Evolutionary conservation across 2,888 invertebrate species (phyloP).

Genomic region (Drosophila atroscutellata): DNA sequence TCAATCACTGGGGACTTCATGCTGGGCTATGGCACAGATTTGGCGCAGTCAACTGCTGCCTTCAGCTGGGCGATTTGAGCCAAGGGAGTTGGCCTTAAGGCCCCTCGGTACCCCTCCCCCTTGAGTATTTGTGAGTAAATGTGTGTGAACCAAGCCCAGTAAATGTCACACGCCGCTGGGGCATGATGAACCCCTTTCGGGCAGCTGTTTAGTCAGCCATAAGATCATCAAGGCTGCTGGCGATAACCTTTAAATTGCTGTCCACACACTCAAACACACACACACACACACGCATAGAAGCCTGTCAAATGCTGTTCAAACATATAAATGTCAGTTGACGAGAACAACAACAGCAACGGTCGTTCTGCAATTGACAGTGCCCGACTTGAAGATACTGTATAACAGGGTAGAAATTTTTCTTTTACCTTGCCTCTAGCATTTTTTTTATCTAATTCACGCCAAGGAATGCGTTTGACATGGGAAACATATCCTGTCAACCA

Average conservation of each 20-base stretch:
- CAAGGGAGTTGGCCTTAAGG: constrained; percentile 11
- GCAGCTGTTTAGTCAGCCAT: constrained; percentile 64
- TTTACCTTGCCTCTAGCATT: background rate
- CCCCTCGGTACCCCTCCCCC: background rate
- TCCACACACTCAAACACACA: constrained; percentile 30
- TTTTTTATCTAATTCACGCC: background rate
- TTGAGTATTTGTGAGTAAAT: background rate
- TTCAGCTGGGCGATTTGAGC: constrained; percentile 23
- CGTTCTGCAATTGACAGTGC: background rate
- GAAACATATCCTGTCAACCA: background rate
- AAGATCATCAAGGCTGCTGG: constrained; percentile 70
- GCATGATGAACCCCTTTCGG: constrained; percentile 49
- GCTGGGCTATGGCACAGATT: constrained; percentile 44
- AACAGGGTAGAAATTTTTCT: background rate
- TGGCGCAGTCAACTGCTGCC: constrained; percentile 21
- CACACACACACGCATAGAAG: constrained; percentile 1
- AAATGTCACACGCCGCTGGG: constrained; percentile 40
- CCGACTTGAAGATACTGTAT: constrained; percentile 5
- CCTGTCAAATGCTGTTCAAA: constrained; percentile 44
- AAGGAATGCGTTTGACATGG: background rate
- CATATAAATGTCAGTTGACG: constrained; percentile 37
- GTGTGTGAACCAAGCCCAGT: constrained; percentile 4
- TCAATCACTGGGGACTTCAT: constrained; percentile 62
- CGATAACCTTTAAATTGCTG: constrained; percentile 74
- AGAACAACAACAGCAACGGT: constrained; percentile 31